A percentile compares a stretch with the other conserved stretches of the same genome.
These are phyloP conservation scores for Sialia sialis DNA, from an alignment of 2,113 vertebrate genomes.

Conservation along the genomic window DNA sequence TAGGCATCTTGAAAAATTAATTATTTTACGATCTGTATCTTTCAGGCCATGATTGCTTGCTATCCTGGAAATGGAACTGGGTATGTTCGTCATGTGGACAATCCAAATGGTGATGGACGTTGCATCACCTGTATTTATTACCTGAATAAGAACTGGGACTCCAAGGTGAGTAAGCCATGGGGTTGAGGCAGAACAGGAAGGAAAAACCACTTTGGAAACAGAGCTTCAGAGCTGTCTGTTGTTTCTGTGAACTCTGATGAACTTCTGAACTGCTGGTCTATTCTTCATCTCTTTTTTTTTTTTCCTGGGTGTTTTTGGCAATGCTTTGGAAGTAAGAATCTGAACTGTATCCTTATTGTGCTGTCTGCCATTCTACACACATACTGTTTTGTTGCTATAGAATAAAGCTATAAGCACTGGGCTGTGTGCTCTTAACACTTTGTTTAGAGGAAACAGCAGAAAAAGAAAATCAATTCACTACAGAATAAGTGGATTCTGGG, in stretches of 20 bases:
- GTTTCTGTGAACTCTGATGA: background rate
- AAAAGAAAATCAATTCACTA: background rate
- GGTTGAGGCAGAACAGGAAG: background rate
- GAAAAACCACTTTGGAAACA: background rate
- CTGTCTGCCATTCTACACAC: background rate
- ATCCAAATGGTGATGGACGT: constrained; percentile 85
- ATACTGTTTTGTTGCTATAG: background rate
- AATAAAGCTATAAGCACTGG: background rate
- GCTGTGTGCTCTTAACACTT: background rate
- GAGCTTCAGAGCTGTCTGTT: background rate
- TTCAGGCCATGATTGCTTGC: constrained; percentile 89
- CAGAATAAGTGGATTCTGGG: background rate
- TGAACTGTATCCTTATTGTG: background rate
- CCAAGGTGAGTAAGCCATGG: constrained; percentile 74
- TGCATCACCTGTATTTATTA: constrained; percentile 93
- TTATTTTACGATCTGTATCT: background rate
- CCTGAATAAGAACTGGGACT: constrained; percentile 90
- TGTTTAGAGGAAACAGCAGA: background rate
- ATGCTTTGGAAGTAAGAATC: background rate
- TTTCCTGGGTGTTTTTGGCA: background rate
- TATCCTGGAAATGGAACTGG: constrained; percentile 89
- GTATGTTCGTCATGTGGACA: constrained; percentile 90
- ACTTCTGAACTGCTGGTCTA: background rate
- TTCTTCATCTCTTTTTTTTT: background rate
- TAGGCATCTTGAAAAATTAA: background rate